phyloP scores from a whole-genome alignment of 2,888 invertebrate species.

The Thymelicus sylvestris region DNA sequence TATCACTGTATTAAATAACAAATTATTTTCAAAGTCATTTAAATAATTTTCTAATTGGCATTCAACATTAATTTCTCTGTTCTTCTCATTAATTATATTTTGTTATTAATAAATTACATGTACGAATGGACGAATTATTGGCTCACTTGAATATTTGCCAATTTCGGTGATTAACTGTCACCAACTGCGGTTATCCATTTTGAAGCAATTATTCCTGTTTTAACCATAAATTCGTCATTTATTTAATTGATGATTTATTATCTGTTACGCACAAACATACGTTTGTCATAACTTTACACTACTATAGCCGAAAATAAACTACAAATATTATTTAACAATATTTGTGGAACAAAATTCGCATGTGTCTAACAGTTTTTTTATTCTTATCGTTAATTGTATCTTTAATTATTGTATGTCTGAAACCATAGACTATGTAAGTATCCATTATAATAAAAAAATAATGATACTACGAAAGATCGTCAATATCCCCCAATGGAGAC shows the following conservation, averaged over 20 bases:
- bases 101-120: conserved; percentile 27
- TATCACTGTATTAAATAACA: no score
- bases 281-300: background rate
- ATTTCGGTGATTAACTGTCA: conserved; percentile 15
- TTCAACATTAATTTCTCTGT: background rate
- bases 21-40: no score
- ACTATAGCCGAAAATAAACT: no score
- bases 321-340: no score
- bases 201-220: conserved; percentile 11
- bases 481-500: no score
- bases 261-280: background rate
- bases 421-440: no score
- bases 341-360: no score
- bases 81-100: conserved; percentile 23
- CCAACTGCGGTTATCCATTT: conserved; percentile 32
- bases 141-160: conserved; percentile 33
- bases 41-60: conserved; percentile 10
- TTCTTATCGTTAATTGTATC: no score
- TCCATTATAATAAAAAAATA: no score
- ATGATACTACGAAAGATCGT: no score
- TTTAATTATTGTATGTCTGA: no score
- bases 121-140: conserved; percentile 19
- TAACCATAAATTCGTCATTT: conserved; percentile 6
- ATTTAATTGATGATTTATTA: conserved; percentile 1
- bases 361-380: no score